Percentiles rank a stretch among this genome's conserved stretches.
Evolutionary conservation across 2,888 invertebrate genomes (phyloP).

Genomic region (Octodonta nipae): DNA sequence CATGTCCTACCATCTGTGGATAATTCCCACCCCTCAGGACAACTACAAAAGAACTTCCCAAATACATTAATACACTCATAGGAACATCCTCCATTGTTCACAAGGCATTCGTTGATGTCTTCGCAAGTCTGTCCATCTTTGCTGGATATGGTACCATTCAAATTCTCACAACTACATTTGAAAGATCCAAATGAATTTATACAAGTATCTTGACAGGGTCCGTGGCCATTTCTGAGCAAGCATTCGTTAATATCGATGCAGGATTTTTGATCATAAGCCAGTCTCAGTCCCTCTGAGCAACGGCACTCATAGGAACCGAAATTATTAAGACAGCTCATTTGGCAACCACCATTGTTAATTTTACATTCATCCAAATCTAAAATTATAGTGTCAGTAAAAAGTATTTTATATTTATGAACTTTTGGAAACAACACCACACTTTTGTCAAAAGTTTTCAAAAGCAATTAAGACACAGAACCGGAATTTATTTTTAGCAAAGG

Average conservation of each 20-base stretch:
- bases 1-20: constrained; percentile 30
- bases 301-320: constrained; percentile 44
- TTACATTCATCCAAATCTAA: constrained; percentile 46
- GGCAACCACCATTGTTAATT: constrained; percentile 42
- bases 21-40: constrained; percentile 30
- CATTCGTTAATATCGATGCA: constrained; percentile 49
- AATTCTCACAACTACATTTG: constrained; percentile 42
- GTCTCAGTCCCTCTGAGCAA: constrained; percentile 41
- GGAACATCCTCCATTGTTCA: constrained; percentile 42
- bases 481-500: no score
- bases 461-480: no score
- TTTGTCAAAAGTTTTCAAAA: no score
- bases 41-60: constrained; percentile 29
- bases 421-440: no score
- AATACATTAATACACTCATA: constrained; percentile 46
- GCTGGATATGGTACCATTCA: constrained; percentile 34
- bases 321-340: constrained; percentile 42
- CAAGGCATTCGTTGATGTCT: constrained; percentile 39
- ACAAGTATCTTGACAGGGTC: constrained; percentile 51
- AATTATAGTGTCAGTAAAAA: no score
- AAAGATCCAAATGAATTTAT: constrained; percentile 45
- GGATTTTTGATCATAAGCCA: constrained; percentile 24
- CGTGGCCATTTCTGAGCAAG: constrained; percentile 47
- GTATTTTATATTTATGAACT: no score
- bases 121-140: constrained; percentile 44